Evolutionary conservation across 2,888 invertebrate genomes (phyloP).

Genomic region (Acanthosepion lycidas): DNA sequence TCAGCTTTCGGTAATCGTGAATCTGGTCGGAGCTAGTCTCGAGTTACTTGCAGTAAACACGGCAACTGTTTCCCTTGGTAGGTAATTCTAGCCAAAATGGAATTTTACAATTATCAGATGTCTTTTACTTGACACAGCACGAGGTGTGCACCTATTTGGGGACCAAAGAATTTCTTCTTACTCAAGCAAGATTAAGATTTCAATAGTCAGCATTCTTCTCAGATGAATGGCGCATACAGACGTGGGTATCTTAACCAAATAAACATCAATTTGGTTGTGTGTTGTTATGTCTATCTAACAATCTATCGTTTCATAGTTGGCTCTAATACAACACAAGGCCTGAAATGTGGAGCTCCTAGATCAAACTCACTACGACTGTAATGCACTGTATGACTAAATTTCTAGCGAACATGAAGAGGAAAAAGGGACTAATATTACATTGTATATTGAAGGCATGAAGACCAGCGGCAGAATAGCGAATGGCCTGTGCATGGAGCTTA

Average conservation of each 20-base stretch:
- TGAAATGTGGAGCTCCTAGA: no score
- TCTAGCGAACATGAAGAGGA: no score
- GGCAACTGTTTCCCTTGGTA: background rate
- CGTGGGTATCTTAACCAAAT: background rate
- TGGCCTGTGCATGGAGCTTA: no score
- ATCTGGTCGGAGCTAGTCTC: background rate
- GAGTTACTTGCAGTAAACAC: background rate
- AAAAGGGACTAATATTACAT: no score
- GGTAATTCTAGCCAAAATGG: background rate
- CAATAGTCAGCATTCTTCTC: background rate
- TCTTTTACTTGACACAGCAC: background rate
- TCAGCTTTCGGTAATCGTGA: background rate
- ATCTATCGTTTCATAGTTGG: no score
- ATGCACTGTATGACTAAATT: no score
- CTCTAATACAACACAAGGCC: no score
- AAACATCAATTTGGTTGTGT: no score
- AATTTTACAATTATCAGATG: background rate
- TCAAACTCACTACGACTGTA: no score
- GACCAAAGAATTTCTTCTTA: background rate
- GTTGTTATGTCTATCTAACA: no score
- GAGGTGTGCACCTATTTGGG: background rate
- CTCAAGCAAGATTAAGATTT: background rate
- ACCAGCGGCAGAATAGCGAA: no score
- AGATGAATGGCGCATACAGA: background rate
- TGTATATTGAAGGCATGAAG: no score